Base-by-base conservation (phyloP, 2,888 invertebrate genomes). In the Ctenicera cuprea region DNA sequence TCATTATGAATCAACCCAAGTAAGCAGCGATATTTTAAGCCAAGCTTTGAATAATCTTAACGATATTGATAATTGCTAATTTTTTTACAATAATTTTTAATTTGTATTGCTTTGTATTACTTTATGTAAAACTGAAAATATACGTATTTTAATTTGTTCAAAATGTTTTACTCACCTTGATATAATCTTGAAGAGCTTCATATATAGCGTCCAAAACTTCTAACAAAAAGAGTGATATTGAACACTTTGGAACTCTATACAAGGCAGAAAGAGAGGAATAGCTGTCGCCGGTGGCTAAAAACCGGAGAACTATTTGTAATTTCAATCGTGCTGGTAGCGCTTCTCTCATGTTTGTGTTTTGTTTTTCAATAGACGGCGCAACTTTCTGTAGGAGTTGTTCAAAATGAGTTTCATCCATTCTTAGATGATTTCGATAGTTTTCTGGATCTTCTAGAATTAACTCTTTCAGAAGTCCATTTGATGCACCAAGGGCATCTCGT, bases 151-250 rank as follows among this genome's bases (percentile, higher is more conserved):
- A 26, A 26, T 26, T 2, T 48, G n/a, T n/a, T n/a, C n/a, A n/a
- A n/a, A n/a, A n/a, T 43, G 3, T 43, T 5, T 43, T 43, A 14
- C 43, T 43, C 43, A 43, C 43, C 52, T 52, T 52, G 11, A 52
- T n/a, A 26, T 52, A 18, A 7, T 14, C 4, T 4, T 22, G 26
- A 26, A 26, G 5, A 26, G 3, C 26, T 5, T 52, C 12, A 59
- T 30, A 33, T 37, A 22, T 33, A 62, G 33, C 62, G 5, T 62
- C 62, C 41, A 62, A 62, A 38, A 62, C 62, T 63, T 63, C 63
- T 22, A 63, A n/a, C 63, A 63, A 43, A 14, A 63, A 63, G 0
- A 20, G 45, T 12, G 37, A 20, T 43, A 63, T 63, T 18, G 20
- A 43, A 22, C 45, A 20, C 8, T 63, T 63, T 18, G 22, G 63